Evolutionary conservation across 2,797 vertebrate species (phyloP).

Genomic region (Cheracebus regulus): DNA sequence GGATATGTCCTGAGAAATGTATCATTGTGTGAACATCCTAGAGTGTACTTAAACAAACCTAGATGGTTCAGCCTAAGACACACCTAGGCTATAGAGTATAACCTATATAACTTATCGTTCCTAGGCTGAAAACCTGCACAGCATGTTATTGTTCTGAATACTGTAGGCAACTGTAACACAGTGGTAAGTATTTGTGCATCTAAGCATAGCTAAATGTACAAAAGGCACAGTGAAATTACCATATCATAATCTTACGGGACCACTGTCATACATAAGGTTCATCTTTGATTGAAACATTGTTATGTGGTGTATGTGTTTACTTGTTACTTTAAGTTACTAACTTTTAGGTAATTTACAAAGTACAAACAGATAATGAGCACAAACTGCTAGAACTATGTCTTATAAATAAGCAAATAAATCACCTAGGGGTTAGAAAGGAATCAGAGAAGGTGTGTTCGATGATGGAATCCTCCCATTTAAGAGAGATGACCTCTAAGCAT

Average conservation of each 20-base stretch:
- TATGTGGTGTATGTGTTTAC: neutral
- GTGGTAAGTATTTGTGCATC: neutral
- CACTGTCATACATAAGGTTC: neutral
- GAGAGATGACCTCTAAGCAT: neutral
- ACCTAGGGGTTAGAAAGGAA: neutral
- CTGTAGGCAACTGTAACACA: neutral
- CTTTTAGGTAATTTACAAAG: neutral
- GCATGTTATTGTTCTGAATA: neutral
- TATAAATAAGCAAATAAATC: neutral
- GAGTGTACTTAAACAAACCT: neutral
- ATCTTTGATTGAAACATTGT: neutral
- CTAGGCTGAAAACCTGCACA: neutral
- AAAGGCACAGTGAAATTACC: neutral
- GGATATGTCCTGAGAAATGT: neutral
- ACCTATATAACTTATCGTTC: too few relatives aligned
- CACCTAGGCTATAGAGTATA: neutral
- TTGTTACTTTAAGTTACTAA: neutral
- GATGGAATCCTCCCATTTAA: neutral
- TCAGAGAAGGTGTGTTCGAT: neutral
- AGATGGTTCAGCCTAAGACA: neutral
- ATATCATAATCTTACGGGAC: neutral
- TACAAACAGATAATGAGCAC: neutral
- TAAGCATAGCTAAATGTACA: neutral
- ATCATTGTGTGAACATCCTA: neutral
- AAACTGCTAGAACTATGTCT: neutral